Conservation (phyloP, 1,140 invertebrate species). For the Octopus sinensis region DNA sequence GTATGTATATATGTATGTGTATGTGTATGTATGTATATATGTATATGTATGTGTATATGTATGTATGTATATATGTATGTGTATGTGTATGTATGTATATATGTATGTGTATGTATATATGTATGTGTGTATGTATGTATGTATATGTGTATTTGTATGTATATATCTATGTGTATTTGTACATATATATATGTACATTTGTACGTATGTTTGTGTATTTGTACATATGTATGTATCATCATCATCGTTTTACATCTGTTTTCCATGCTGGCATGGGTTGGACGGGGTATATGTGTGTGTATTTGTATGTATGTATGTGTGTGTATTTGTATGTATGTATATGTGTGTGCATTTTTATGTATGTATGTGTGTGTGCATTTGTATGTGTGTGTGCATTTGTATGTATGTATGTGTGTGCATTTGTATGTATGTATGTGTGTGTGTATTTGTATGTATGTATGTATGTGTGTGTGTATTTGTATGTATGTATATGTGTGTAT, state of each 20-base stretch:
- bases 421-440: not conserved
- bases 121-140: constrained; percentile 17
- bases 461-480: not conserved
- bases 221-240: not conserved
- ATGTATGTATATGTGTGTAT: not conserved
- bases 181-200: not conserved
- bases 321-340: not conserved
- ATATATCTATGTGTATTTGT: not conserved
- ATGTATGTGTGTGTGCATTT: not conserved
- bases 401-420: not conserved
- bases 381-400: too few relatives aligned
- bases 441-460: not conserved
- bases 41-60: constrained; percentile 18
- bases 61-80: constrained; percentile 19
- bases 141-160: not conserved
- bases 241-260: too few relatives aligned
- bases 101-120: constrained; percentile 13
- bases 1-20: constrained; percentile 15
- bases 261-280: too few relatives aligned
- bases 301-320: not conserved
- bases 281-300: not conserved
- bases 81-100: constrained; percentile 18
- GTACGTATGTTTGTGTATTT: not conserved
- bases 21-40: constrained; percentile 19
- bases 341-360: not conserved